Base-by-base conservation (phyloP, 2,888 invertebrate genomes). In the Amorpha juglandis region DNA sequence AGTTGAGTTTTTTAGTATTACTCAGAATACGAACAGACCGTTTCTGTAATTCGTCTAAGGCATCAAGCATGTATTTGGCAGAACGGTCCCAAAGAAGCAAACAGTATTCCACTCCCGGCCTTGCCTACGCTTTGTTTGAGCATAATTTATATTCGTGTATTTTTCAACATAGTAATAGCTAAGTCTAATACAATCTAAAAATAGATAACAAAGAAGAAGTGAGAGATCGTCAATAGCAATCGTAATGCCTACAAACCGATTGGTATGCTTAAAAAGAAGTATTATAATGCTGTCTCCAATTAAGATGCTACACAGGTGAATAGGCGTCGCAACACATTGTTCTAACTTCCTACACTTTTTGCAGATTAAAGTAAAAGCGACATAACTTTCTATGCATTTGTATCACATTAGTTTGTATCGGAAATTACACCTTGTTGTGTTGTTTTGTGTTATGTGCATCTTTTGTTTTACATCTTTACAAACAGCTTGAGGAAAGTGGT, bases 361-460 rank as follows among this genome's bases (percentile, higher is more conserved):
- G 38, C 38, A 19, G 58, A 58, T 58, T 58, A 58, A 42, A 58
- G 58, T 58, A 58, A 58, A 42, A 58, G 58, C 19, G 38, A 58
- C 38, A 42, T 38, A 8, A 38, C 58, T 58, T 58, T 58, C 58
- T 58, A 58, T 58, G 58, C 42, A 58, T 58, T 58, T 42, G 38
- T 58, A 58, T 6, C 58, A 19, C 42, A 19, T 58, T 58, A 19
- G 42, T 52, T 27, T 38, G 38, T 35, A 53, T 53, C 53, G 55
- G 42, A 19, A 42, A 42, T 42, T 35, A 16, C 16, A 19, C 52
- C 21, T 42, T 38, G 19, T 42, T 38, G 38, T 11, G 35, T 16
- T 42, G 58, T 19, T 58, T 38, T 16, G 11, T n/a, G n/a, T n/a
- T n/a, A n/a, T n/a, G n/a, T n/a, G n/a, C n/a, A n/a, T n/a, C n/a